Evolutionary conservation across 2,113 vertebrate genomes (phyloP).

Genomic region (Elaphurus davidianus): DNA sequence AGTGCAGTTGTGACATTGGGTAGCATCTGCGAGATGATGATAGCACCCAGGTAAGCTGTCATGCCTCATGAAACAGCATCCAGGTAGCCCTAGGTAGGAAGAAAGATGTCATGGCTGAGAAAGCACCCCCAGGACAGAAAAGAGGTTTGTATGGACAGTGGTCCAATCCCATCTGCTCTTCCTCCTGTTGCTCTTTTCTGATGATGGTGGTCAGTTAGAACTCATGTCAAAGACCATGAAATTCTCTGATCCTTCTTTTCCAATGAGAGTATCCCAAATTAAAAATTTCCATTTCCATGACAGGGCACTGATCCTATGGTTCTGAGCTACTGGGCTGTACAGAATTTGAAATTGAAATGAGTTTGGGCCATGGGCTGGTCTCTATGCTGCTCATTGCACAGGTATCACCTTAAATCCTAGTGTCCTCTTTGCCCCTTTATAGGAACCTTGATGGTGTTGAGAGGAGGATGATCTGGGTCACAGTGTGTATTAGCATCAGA

Average conservation of each 20-base stretch:
- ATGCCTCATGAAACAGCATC: neutral
- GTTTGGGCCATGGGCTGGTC: neutral
- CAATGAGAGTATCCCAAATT: neutral
- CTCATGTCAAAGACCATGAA: neutral
- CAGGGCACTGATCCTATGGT: neutral
- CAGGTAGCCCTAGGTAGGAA: neutral
- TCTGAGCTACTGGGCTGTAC: neutral
- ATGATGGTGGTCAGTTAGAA: neutral
- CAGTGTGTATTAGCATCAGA: neutral
- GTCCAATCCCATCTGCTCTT: neutral
- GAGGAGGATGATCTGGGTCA: neutral
- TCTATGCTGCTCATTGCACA: neutral
- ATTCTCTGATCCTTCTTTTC: neutral
- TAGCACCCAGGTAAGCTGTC: neutral
- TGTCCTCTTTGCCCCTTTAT: neutral
- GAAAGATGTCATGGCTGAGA: neutral
- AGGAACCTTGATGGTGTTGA: neutral
- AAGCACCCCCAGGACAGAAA: neutral
- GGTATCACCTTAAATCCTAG: neutral
- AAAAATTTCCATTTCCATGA: neutral
- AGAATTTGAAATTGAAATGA: neutral
- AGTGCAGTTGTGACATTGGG: neutral
- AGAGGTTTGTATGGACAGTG: neutral
- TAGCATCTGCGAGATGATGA: neutral
- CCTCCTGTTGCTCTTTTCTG: neutral